Base-by-base conservation (phyloP, 2,113 vertebrate species). In the Centropus bengalensis region DNA sequence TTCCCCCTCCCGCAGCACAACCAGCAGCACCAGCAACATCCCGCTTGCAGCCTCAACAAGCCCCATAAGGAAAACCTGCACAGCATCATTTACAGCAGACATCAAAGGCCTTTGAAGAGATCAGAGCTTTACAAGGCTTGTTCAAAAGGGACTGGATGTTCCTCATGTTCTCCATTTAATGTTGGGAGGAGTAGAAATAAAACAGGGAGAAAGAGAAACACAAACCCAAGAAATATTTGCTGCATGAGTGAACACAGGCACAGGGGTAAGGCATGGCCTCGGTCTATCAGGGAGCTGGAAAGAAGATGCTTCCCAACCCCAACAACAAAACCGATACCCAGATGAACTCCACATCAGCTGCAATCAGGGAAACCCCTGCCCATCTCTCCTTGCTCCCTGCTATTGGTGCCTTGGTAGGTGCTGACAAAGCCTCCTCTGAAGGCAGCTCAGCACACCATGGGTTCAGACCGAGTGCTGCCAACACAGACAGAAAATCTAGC, bases 11-110 rank as follows among this genome's bases (percentile, higher is more conserved):
- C 36, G 36, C 36, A 36, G 36, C 36, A 36, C 36, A 36, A 36
- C 36, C 36, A 36, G 36, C 36, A 36, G 36, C 36, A 36, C 36
- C 32, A 36, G 24, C 52, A 30, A 4, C 63, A 40, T 70, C 47
- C 47, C 59, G 38, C 32, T 60, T 42, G 14, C 5, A 0, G 22
- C 30, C 30, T 52, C 5, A 0, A 28, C 0, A 0, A 74, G 49
- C 63, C 33, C 60, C 2, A 0, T 14, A 4, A 36, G 45, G 56
- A 58, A 64, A 75, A 49, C 30, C 51, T 38, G 58, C 45, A 27
- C 14, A n/a, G 63, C 44, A 26, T 12, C 27, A 1, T 9, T 59
- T 26, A 11, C 52, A 59, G 44, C 62, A 49, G 40, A 66, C 30
- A 49, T 70, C 80, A 60, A 55, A 66, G 6, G 26, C 26, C 30